phyloP scores from a whole-genome alignment of 2,888 invertebrate species.

The Torymus tubicola region DNA sequence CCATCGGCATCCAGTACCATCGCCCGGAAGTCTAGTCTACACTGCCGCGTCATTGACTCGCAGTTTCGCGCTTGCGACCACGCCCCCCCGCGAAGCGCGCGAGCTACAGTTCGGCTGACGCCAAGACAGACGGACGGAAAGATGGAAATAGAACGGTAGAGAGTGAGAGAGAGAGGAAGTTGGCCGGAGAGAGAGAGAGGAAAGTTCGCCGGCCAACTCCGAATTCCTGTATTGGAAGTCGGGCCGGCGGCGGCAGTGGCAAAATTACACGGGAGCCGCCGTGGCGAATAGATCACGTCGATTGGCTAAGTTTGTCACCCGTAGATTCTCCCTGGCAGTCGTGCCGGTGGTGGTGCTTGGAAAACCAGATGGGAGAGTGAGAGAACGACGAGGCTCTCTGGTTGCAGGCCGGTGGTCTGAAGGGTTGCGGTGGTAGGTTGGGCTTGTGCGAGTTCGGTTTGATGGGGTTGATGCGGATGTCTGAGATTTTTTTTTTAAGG shows the following conservation, averaged over 20 bases:
- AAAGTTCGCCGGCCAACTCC: conserved; percentile 26
- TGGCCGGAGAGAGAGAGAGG: neutral
- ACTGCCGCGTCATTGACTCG: no score
- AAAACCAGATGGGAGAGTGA: neutral
- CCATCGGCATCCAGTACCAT: no score
- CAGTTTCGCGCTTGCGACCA: no score
- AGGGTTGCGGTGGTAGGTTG: no score
- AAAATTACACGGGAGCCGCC: conserved; percentile 43
- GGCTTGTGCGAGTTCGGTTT: no score
- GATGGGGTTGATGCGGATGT: no score
- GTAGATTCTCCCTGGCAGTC: conserved; percentile 18
- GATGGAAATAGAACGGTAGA: conserved; percentile 43
- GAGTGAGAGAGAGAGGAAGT: conserved; percentile 22
- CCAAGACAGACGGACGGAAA: conserved; percentile 28
- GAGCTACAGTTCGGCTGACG: neutral
- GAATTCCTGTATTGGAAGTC: conserved; percentile 49
- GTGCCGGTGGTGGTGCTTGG: no score
- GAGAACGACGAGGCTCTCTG: no score
- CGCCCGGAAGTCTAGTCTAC: no score
- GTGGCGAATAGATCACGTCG: conserved; percentile 47
- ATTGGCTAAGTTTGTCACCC: conserved; percentile 55
- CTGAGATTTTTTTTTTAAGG: no score
- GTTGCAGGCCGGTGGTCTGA: no score
- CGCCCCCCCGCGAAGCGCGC: no score
- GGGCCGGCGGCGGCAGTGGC: neutral